Base-by-base conservation (phyloP, 2,888 invertebrate genomes). In the Agriopis marginaria region DNA sequence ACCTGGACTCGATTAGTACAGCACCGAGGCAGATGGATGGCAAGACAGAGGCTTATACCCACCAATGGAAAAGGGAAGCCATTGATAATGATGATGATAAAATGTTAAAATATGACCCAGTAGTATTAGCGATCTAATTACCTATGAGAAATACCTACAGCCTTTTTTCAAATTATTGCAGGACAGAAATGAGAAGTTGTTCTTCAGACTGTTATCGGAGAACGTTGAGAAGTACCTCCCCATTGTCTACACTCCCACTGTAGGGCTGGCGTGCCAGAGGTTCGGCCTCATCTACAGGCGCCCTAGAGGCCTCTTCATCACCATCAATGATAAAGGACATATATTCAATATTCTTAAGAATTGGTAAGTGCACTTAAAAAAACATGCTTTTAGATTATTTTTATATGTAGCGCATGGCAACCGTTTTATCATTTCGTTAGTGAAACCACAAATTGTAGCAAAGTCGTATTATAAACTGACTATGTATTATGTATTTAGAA, bases 161-260 rank as follows among this genome's bases (percentile, higher is more conserved):
- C 23, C 10, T 32, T 42, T 23, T 42, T 53, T n/a, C 1, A 44
- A 51, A 81, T 86, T 81, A 80, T 93, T 92, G 77, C 90, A 97
- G 96, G 99, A 99, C 89, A 96, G 99, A 86, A 99, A 99, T 92
- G 99, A 99, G 93, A 97, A 98, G 84, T 95, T 99, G 76, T 99
- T 99, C 95, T 99, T 98, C 94, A 96, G 98, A 73, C 96, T 99
- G 59, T 91, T 99, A 58, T 96, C 97, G 72, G 98, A 99, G 90
- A 98, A 99, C 89, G 97, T 99, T 71, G 98, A 99, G 89, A 96
- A 97, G 85, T 96, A 99, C 92, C 97, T 99, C 97, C 99, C 99
- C 0, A 98, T 99, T 82, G 98, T 99, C 17, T 99, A 99, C 89
- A 99, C 99, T 0, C 99, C 99, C 0, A 99, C 99, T 0, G 99